These are phyloP conservation scores for Schizaphis graminum DNA, from an alignment of 2,888 invertebrate genomes.

Conservation along the genomic window DNA sequence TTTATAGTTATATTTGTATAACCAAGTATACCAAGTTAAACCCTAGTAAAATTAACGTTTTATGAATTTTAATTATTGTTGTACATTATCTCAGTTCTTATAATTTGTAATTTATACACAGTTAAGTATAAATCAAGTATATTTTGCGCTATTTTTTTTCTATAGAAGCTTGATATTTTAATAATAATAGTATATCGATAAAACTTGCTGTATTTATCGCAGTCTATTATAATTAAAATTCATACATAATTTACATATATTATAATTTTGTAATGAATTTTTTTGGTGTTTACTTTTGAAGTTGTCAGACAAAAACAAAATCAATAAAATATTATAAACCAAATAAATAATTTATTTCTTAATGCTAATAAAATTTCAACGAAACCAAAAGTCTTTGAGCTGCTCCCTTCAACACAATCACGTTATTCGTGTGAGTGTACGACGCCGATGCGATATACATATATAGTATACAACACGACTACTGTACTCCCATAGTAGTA, in stretches of 20 bases:
- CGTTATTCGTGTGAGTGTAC: neutral
- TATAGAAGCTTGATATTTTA: neutral
- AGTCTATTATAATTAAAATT: neutral
- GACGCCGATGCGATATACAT: neutral
- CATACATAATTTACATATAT: neutral
- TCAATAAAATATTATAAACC: neutral
- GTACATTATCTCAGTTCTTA: neutral
- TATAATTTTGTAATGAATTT: neutral
- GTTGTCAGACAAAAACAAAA: neutral
- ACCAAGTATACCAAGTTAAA: no score
- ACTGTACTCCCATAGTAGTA: neutral
- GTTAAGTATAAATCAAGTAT: neutral
- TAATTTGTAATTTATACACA: neutral
- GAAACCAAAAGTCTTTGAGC: neutral
- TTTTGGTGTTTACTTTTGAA: neutral
- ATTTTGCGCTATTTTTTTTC: neutral
- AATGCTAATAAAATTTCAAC: neutral
- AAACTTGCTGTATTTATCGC: neutral
- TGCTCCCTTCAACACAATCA: neutral
- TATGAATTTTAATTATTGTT: neutral
- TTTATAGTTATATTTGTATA: neutral
- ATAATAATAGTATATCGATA: neutral
- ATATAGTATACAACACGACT: neutral
- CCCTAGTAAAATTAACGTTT: neutral
- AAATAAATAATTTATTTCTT: neutral